These are phyloP conservation scores for Caenorhabditis brenneri DNA, from an alignment of 1,140 invertebrate genomes.

Conservation along the genomic window DNA sequence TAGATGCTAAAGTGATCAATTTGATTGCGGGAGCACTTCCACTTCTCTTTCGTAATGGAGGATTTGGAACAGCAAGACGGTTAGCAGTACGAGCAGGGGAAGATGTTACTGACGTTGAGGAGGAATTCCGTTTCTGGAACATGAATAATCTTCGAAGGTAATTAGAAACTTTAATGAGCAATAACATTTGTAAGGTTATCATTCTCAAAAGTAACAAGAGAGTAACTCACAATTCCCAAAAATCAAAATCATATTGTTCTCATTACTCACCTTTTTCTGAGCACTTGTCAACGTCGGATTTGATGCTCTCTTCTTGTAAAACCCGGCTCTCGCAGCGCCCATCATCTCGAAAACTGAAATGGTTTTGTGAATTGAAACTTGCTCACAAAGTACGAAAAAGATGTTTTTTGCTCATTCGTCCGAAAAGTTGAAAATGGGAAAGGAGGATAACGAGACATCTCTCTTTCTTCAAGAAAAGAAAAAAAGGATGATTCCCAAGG, in stretches of 20 bases:
- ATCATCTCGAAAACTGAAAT: slow-evolving; percentile 25
- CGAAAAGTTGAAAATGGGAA: neutral
- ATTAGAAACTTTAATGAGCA: too few relatives aligned
- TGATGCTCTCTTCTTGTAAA: slow-evolving; percentile 26
- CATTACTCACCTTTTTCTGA: slow-evolving; percentile 16
- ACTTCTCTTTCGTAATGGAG: slow-evolving; percentile 35
- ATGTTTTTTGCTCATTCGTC: neutral
- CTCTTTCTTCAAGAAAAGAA: neutral
- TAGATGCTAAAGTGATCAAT: slow-evolving; percentile 53
- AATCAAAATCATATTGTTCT: too few relatives aligned
- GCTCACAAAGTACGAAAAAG: neutral
- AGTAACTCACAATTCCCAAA: too few relatives aligned
- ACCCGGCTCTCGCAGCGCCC: slow-evolving; percentile 28
- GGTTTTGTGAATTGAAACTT: neutral
- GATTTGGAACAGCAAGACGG: slow-evolving; percentile 37
- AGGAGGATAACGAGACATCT: slow-evolving; percentile 16
- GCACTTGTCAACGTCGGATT: neutral
- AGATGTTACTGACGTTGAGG: neutral
- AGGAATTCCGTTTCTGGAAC: slow-evolving; percentile 8
- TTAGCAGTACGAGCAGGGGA: slow-evolving; percentile 6
- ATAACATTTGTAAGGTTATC: too few relatives aligned
- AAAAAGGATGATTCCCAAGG: too few relatives aligned
- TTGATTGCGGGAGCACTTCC: slow-evolving; percentile 50
- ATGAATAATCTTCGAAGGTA: neutral
- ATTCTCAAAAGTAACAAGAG: too few relatives aligned